Percentiles rank a stretch among this genome's conserved stretches.
Conservation (phyloP, 2,888 invertebrate species). For the Microctonus brassicae region DNA sequence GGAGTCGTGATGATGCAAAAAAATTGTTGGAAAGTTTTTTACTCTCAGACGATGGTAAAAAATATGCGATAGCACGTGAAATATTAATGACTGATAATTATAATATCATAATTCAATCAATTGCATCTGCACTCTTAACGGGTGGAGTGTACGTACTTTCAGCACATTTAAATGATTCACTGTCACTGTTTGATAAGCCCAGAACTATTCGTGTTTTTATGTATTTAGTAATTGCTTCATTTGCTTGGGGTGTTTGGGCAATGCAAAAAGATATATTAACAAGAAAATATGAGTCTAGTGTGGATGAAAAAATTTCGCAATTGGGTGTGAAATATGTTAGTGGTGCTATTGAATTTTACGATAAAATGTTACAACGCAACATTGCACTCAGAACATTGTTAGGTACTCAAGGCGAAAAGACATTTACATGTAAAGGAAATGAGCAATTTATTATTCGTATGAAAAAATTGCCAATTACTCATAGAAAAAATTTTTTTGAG, state of each 20-base stretch:
- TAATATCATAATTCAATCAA: constrained; percentile 72
- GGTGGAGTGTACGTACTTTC: background rate
- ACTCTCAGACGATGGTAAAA: constrained; percentile 83
- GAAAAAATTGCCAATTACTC: constrained; percentile 76
- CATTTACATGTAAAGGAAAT: constrained; percentile 79
- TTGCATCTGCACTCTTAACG: constrained; percentile 64
- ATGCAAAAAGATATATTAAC: constrained; percentile 77
- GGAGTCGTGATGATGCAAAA: constrained; percentile 76
- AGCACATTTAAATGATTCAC: constrained; percentile 70
- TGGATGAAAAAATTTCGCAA: constrained; percentile 76
- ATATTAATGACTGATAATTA: constrained; percentile 76
- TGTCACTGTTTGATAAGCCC: constrained; percentile 74
- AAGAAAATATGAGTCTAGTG: constrained; percentile 74
- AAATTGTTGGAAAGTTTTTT: constrained; percentile 77
- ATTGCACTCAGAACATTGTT: constrained; percentile 78
- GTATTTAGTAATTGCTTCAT: constrained; percentile 74
- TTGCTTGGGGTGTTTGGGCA: constrained; percentile 75
- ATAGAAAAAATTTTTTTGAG: constrained; percentile 79
- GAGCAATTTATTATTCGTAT: constrained; percentile 77
- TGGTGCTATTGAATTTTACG: constrained; percentile 84
- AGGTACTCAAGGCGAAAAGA: constrained; percentile 74
- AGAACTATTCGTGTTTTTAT: constrained; percentile 68
- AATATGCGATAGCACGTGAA: constrained; percentile 85
- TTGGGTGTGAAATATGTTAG: constrained; percentile 76
- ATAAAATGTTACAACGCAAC: constrained; percentile 80